These are phyloP conservation scores for Galago senegalensis DNA, from an alignment of 2,797 vertebrate genomes.

Conservation along the genomic window DNA sequence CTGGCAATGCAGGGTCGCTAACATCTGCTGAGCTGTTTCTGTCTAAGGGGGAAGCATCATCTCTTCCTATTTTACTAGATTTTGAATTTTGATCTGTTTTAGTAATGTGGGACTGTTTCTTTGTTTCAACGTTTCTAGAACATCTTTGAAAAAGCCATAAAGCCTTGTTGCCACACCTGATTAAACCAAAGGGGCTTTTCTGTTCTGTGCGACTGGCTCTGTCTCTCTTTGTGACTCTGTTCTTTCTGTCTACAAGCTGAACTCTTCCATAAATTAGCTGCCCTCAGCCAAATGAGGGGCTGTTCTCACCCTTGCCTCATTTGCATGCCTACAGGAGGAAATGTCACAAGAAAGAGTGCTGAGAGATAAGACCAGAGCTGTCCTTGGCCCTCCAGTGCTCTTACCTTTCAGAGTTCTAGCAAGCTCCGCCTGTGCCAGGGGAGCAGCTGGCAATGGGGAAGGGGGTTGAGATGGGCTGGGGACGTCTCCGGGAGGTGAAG, in stretches of 20 bases:
- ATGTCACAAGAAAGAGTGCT: slow-evolving; percentile 71
- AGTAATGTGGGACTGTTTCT: neutral
- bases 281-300: slow-evolving; percentile 67
- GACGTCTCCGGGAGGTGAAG: neutral
- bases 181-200: neutral
- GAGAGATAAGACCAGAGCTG: slow-evolving; percentile 72
- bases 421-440: neutral
- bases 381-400: neutral
- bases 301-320: slow-evolving; percentile 44
- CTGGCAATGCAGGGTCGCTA: neutral
- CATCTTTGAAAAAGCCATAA: neutral
- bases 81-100: neutral
- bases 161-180: neutral
- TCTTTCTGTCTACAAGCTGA: neutral
- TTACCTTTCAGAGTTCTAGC: neutral
- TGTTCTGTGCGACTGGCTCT: rapidly evolving
- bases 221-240: neutral
- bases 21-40: neutral
- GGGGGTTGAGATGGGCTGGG: rapidly evolving
- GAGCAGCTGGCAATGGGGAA: neutral
- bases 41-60: too few relatives aligned
- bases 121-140: slow-evolving; percentile 17
- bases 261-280: slow-evolving; percentile 56
- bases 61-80: neutral
- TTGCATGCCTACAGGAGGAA: slow-evolving; percentile 85